Base-by-base conservation (phyloP, 2,888 invertebrate genomes). In the Atherix ibis region DNA sequence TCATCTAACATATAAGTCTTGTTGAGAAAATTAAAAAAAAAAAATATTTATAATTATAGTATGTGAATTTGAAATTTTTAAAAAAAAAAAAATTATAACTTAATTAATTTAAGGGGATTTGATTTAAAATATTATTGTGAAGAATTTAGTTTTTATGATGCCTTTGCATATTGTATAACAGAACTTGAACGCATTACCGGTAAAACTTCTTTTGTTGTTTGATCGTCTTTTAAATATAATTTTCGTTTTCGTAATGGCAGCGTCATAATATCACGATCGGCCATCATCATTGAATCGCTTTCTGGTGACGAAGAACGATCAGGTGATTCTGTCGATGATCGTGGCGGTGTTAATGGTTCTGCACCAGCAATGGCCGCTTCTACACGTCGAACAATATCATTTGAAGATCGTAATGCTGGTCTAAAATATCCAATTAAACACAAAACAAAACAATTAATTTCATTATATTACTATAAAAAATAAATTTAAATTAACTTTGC, bases 131-230 rank as follows among this genome's bases (percentile, higher is more conserved):
- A n/a, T n/a, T n/a, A n/a, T n/a, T n/a, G n/a, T n/a, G n/a, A n/a
- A n/a, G n/a, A n/a, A n/a, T n/a, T 28, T 30, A 15, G 18, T 18
- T 30, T 31, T 66, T 73, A 62, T 56, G 68, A 65, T 49, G 82
- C 75, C 44, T 76, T 73, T 13, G 87, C 88, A 53, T 83, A 88
- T 46, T 84, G 84, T 53, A 87, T 88, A 31, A 88, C 88, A 3
- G 87, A 84, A 53, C 67, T 76, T 54, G 68, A 62, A 36, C 70
- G 59, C 47, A 63, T 54, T 36, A 57, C 56, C 42, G 58, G 56
- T 29, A 49, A 38, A 36, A 36, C 36, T 27, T 36, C 33, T 62
- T 64, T 38, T 17, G 35, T 18, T 6, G 41, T 49, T 49, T 38
- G 76, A 66, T 75, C 48, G 65, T 75, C 61, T 38, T 72, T 76